Conservation (phyloP, 2,888 invertebrate genomes). For the Resseliella maxima region DNA sequence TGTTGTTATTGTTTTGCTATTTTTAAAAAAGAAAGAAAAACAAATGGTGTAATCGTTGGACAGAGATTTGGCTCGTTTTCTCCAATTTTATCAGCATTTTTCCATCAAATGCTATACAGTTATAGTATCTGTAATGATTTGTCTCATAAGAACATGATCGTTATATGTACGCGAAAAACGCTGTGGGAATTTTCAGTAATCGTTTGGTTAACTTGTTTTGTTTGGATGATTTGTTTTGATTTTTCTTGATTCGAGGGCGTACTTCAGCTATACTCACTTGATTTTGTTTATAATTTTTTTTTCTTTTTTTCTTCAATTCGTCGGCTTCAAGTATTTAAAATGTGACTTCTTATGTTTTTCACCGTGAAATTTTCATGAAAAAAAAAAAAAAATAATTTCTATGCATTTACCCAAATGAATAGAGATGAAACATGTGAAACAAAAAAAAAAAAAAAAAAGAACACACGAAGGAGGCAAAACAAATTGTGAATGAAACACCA, state of each 20-base stretch:
- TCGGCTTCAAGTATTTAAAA: not conserved
- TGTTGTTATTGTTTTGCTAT: not conserved
- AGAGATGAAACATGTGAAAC: not conserved
- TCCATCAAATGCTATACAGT: not conserved
- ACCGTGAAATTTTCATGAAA: not conserved
- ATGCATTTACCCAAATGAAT: constrained; percentile 45
- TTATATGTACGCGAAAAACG: not conserved
- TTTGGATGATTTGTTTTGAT: constrained; percentile 42
- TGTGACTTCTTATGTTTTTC: no score
- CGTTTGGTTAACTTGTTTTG: constrained; percentile 35
- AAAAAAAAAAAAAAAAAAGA: not conserved
- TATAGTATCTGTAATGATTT: constrained; percentile 16
- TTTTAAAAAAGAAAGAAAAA: not conserved
- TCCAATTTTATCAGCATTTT: not conserved
- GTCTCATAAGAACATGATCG: constrained; percentile 42
- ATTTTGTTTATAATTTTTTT: not conserved
- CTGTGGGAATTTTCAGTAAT: constrained; percentile 27
- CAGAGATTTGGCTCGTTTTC: constrained; percentile 5
- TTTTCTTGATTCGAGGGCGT: not conserved
- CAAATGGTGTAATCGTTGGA: constrained; percentile 26
- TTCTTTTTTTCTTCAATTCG: not conserved
- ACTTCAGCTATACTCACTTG: not conserved
- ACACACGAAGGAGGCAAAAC: no score
- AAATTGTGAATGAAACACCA: constrained; percentile 37
- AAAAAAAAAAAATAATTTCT: not conserved